Conservation (phyloP, 2,797 vertebrate species). For the Odontamblyopus lacepedii region DNA sequence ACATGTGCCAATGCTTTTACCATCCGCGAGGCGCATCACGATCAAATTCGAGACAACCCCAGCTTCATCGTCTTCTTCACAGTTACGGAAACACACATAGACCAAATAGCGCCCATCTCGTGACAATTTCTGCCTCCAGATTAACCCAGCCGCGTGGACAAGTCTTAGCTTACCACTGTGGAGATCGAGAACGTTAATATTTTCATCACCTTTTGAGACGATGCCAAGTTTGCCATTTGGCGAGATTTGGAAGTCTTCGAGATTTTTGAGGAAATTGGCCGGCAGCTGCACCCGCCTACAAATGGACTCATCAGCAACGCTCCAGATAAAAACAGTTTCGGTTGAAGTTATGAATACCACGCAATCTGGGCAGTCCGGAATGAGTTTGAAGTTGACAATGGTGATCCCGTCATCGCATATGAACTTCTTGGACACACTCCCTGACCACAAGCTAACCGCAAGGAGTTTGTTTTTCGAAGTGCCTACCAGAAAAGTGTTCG, state of each 20-base stretch:
- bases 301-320: conserved; percentile 93
- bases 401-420: conserved; percentile 94
- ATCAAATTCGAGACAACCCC: conserved; percentile 92
- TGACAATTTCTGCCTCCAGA: conserved; percentile 95
- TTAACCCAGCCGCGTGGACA: conserved; percentile 89
- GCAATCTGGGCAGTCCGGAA: conserved; percentile 96
- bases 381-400: conserved; percentile 93
- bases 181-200: conserved; percentile 94
- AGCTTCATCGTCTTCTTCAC: conserved; percentile 93
- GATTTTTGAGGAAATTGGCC: conserved; percentile 90
- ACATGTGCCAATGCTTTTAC: conserved; percentile 98
- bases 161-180: conserved; percentile 94
- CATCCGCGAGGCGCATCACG: conserved; percentile 97
- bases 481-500: conserved; percentile 97
- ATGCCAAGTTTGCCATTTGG: conserved; percentile 97
- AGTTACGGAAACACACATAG: conserved; percentile 90
- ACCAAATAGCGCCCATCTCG: conserved; percentile 96
- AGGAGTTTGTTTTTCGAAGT: conserved; percentile 95
- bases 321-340: conserved; percentile 96
- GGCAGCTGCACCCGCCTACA: conserved; percentile 94
- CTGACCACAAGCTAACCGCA: conserved; percentile 97
- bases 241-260: conserved; percentile 98
- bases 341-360: conserved; percentile 95
- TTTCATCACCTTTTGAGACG: conserved; percentile 94
- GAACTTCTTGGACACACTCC: conserved; percentile 98